Base-by-base conservation (phyloP, 2,797 vertebrate species). In the Alectoris magna region DNA sequence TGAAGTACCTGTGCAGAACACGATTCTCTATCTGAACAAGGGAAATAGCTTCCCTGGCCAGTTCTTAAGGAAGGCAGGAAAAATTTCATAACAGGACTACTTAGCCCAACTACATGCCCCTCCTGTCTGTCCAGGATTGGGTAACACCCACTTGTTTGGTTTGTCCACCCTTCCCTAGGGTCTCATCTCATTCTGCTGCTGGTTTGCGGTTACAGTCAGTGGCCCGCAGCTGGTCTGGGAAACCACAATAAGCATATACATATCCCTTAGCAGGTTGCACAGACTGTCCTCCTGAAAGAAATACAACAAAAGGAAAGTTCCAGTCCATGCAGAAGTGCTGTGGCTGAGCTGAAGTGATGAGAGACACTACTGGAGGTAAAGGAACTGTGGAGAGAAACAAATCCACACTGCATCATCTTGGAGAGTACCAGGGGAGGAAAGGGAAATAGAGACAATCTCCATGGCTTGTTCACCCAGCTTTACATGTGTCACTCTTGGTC, bases 41-140 rank as follows among this genome's bases (percentile, higher is more conserved):
- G 34, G 79, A 53, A 38, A 5, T 15, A 11, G 3, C n/a, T 70
- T 77, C 9, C 14, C 58, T 31, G 17, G 9, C 34, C 16, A 2
- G 38, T 51, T 63, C 58, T 34, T 51, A 27, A 60, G 36, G 41
- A 73, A 26, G 58, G 31, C 29, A 49, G 58, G 11, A 76, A 77
- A 29, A 18, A 36, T 78, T 87, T 78, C 9, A 1, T 39, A 27
- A 6, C 0, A 4, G 41, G 46, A 10, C 16, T 27, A 7, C 41
- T 87, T 38, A 56, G 44, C 31, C 17, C 48, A 46, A 29, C 27
- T 46, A 1, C 6, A 21, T 24, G 41, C 63, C 19, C 55, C 49
- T 29, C 31, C 53, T 13, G 2, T 31, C 27, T 31, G 19, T 64
- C 39, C 62, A 64, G 59, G 31, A 31, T 41, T 41, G 76, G 68